Conservation (phyloP, 2,888 invertebrate species). For the Ptychoptera contaminata region DNA sequence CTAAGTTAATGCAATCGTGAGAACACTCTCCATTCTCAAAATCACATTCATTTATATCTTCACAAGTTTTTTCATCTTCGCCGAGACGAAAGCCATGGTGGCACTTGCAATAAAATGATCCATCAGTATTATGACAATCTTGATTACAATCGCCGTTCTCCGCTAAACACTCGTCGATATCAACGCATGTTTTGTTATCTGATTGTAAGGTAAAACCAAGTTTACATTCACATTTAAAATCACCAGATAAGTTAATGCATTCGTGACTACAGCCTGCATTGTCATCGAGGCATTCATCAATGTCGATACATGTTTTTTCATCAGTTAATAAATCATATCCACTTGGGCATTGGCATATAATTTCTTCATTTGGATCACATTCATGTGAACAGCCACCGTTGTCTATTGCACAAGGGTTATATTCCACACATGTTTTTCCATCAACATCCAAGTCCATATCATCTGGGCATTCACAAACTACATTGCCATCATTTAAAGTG, state of each 20-base stretch:
- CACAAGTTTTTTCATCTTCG: slow-evolving; percentile 22
- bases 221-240: slow-evolving; percentile 36
- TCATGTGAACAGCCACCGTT: slow-evolving; percentile 47
- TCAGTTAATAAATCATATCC: slow-evolving; percentile 26
- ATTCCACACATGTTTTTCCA: slow-evolving; percentile 28
- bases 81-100: slow-evolving; percentile 31
- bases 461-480: slow-evolving; percentile 26
- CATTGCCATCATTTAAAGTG: slow-evolving; percentile 34
- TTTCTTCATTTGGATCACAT: slow-evolving; percentile 28
- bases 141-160: slow-evolving; percentile 20
- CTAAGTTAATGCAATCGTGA: slow-evolving; percentile 30
- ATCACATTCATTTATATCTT: slow-evolving; percentile 35
- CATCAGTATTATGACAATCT: slow-evolving; percentile 27
- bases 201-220: slow-evolving; percentile 27
- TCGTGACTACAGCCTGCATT: slow-evolving; percentile 30
- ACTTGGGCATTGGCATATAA: slow-evolving; percentile 27
- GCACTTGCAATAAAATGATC: slow-evolving; percentile 31
- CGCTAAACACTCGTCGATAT: slow-evolving; percentile 36
- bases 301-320: slow-evolving; percentile 33
- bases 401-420: slow-evolving; percentile 35
- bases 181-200: slow-evolving; percentile 20
- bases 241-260: slow-evolving; percentile 34
- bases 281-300: slow-evolving; percentile 36
- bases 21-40: slow-evolving; percentile 29
- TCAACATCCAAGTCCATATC: slow-evolving; percentile 31